phyloP scores from a whole-genome alignment of 2,113 vertebrate species.

The Daboia siamensis region DNA sequence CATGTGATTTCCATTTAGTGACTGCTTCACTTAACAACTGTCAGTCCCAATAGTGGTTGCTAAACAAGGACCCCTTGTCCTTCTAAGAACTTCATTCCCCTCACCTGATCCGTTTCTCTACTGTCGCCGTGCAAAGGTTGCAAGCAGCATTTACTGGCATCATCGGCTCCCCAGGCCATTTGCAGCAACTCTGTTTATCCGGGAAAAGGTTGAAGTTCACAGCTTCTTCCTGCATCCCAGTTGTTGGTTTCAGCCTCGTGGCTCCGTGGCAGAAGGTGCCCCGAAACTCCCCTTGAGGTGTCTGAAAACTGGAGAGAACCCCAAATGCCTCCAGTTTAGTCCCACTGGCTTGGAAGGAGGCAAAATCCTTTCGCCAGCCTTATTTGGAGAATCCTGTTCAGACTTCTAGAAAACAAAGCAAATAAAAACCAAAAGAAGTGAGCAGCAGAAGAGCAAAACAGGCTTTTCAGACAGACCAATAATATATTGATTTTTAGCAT shows the following conservation, averaged over 20 bases:
- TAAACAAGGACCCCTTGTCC: neutral
- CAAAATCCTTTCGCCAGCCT: neutral
- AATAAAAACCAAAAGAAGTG: neutral
- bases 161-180: neutral
- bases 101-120: conserved; percentile 59
- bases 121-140: conserved; percentile 29
- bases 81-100: neutral
- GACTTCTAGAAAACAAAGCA: neutral
- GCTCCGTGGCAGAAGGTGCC: neutral
- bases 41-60: neutral
- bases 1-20: neutral
- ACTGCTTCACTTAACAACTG: neutral
- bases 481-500: neutral
- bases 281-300: neutral
- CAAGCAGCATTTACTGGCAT: neutral
- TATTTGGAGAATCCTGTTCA: neutral
- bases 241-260: neutral
- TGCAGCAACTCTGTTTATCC: neutral
- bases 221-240: neutral
- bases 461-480: neutral
- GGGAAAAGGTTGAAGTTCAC: neutral
- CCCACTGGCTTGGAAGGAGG: neutral
- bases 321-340: neutral
- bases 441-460: neutral
- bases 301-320: neutral